Base-by-base conservation (phyloP, 1,140 invertebrate species). In the Solen grandis region DNA sequence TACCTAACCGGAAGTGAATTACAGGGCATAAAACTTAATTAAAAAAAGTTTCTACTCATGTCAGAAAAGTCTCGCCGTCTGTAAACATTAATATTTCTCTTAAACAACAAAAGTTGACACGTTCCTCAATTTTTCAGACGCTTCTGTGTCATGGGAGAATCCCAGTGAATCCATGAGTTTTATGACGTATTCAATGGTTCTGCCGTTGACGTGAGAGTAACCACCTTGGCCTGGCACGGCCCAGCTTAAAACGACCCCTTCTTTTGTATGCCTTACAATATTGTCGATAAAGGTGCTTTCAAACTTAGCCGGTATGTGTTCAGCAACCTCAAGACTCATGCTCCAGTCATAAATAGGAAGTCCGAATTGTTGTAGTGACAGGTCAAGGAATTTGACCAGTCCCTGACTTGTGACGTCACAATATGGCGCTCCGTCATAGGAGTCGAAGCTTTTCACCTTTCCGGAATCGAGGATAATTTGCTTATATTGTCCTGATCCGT, bases 391-490 rank as follows among this genome's bases (percentile, higher is more conserved):
- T 38, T 57, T 38, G 4, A 83, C 81, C 19, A 35, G 38, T 3
- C 81, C 81, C 33, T 73, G 41, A 31, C 65, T 77, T 5, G 73
- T 82, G 10, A 55, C 65, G n/a, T 77, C 65, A 29, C 65, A 60
- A 25, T 60, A 82, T 8, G 81, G 81, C 19, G 81, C 81, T 2
- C 81, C 81, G 59, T 82, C 81, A 36, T 65, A 82, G 29, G 81
- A 73, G 33, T 82, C 73, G 57, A 77, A 82, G 16, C 22, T 35
- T 38, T 55, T 54, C n/a, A 77, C 50, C 14, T 46, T 76, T 4
- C 70, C 57, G 8, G 66, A 69, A 16, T 66, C 22, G 0, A 27
- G 19, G 13, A 82, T 16, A 25, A 70, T 29, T 35, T 70, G 62
- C 59, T 82, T 82, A 60, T 82, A 82, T 19, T 62, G 35, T 4